These are phyloP conservation scores for Bombus superbus DNA, from an alignment of 1,140 invertebrate genomes.

Conservation along the genomic window DNA sequence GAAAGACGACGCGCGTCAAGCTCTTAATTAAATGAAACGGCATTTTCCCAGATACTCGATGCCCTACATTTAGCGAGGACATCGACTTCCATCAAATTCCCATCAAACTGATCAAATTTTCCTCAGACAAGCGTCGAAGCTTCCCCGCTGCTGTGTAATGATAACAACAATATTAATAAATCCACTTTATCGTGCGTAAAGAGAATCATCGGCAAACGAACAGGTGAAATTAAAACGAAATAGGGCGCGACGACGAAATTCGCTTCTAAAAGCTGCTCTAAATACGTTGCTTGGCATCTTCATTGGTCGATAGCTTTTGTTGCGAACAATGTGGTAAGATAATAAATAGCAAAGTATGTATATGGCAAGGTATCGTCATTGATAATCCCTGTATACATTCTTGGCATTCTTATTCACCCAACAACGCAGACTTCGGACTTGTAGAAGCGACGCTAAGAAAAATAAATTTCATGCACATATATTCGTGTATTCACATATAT, in stretches of 20 bases:
- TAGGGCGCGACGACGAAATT: background rate
- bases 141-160: background rate
- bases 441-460: too few species aligned
- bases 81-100: background rate
- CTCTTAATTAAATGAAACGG: background rate
- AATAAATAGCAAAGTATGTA: too few species aligned
- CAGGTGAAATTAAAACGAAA: background rate
- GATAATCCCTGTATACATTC: too few species aligned
- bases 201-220: background rate
- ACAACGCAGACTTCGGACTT: too few species aligned
- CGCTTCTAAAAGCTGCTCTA: too few species aligned
- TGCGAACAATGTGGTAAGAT: too few species aligned
- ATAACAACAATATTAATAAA: background rate
- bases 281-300: too few species aligned
- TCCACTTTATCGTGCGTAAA: background rate
- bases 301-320: too few species aligned
- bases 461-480: too few species aligned
- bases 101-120: background rate
- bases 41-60: conserved; percentile 6
- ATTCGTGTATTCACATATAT: too few species aligned
- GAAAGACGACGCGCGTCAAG: background rate
- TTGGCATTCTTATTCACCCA: too few species aligned
- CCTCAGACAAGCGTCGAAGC: background rate
- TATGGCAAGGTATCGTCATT: too few species aligned
- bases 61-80: background rate